Conservation (phyloP, 1,140 invertebrate genomes). For the Dendrolimus kikuchii region DNA sequence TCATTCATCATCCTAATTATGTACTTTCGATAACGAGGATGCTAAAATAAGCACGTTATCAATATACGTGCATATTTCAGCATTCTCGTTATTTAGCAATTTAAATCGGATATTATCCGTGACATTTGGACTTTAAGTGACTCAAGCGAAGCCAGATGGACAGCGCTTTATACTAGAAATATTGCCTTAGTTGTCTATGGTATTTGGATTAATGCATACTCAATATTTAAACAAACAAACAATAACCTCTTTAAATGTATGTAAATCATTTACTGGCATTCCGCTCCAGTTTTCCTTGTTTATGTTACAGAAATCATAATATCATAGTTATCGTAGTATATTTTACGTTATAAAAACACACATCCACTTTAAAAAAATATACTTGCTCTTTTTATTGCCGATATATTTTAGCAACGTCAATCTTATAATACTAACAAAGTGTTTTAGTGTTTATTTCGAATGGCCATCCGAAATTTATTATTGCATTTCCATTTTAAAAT, state of each 20-base stretch:
- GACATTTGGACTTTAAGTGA: too few species aligned
- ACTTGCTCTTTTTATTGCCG: neutral
- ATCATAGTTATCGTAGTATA: neutral
- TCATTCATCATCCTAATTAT: too few species aligned
- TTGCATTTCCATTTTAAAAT: neutral
- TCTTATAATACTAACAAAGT: constrained; percentile 1
- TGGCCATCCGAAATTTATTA: neutral
- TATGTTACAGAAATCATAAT: neutral
- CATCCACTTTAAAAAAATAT: constrained; percentile 5
- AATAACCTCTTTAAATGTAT: neutral
- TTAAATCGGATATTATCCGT: too few species aligned
- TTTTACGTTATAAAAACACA: constrained; percentile 4
- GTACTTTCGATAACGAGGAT: too few species aligned
- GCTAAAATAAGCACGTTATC: too few species aligned
- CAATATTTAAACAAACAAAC: too few species aligned
- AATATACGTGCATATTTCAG: too few species aligned
- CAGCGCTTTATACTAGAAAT: too few species aligned
- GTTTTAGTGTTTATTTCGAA: neutral
- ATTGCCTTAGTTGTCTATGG: too few species aligned
- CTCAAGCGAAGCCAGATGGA: too few species aligned
- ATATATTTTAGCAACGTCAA: constrained; percentile 2
- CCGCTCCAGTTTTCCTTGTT: neutral
- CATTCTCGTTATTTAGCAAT: too few species aligned
- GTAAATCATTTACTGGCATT: neutral
- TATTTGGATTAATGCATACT: too few species aligned